Base-by-base conservation (phyloP, 2,113 vertebrate species). In the Saccopteryx leptura region DNA sequence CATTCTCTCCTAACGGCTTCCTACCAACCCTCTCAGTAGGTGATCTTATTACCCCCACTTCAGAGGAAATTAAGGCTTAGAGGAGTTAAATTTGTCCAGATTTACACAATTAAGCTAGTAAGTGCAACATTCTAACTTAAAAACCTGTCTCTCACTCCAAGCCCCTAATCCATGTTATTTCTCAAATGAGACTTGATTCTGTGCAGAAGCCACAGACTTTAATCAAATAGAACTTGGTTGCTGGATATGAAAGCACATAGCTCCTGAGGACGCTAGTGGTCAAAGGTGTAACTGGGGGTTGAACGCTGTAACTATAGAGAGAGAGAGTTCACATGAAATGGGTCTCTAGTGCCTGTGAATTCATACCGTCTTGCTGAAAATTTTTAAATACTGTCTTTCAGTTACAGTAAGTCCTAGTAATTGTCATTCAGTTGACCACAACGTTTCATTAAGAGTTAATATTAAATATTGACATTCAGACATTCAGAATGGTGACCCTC, bases 181-280 rank as follows among this genome's bases (percentile, higher is more conserved):
- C 61, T 90, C 76, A 96, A 13, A 33, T 56, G 69, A 85, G 18
- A 89, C 56, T 83, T 12, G 4, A 19, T 76, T 92, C 65, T 74
- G 19, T 72, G 31, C 61, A 52, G 8, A 81, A 90, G 46, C 52
- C 65, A 63, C 50, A 50, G 26, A 75, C 88, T 90, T 84, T 71
- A 91, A 26, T 95, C 63, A 93, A 28, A 52, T 2, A 28, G 24
- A 69, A 26, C 46, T 39, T 31, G 46, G 48, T 56, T 56, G 7
- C 58, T 76, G 6, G 9, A n/a, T 90, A 28, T 39, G 83, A 94
- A 95, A 93, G 31, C 54, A 78, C 14, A 13, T 17, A 56, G 23
- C 80, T 52, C 9, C 52, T 60, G 23, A 60, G 69, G 66, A n/a
- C 17, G 9, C 33, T 61, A 3, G 46, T 72, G 52, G 33, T 33